Percentiles rank a stretch among this genome's conserved stretches.
phyloP scores from a whole-genome alignment of 2,888 invertebrate genomes.

The Notodonta dromedarius region DNA sequence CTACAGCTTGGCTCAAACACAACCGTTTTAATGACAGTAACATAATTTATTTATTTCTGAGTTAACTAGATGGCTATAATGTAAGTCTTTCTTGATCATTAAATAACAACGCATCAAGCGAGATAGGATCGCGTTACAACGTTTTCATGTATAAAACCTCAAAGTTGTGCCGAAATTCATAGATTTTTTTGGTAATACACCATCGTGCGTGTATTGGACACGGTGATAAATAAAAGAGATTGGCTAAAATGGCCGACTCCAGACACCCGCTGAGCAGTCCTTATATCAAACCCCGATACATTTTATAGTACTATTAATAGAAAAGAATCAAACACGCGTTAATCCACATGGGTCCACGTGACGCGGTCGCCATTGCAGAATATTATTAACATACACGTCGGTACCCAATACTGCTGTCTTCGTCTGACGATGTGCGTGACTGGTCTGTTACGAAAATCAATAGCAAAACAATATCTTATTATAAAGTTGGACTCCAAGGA shows the following conservation, averaged over 20 bases:
- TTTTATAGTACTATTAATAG: constrained; percentile 69
- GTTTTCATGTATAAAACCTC: not conserved
- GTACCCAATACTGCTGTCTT: constrained; percentile 47
- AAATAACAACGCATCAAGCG: no score
- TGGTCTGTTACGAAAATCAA: constrained; percentile 59
- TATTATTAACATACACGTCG: constrained; percentile 42
- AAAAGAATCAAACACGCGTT: constrained; percentile 69
- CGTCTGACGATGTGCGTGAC: constrained; percentile 54
- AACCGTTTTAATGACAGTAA: no score
- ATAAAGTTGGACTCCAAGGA: constrained; percentile 52
- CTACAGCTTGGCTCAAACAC: no score
- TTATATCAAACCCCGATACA: constrained; percentile 58
- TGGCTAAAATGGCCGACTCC: constrained; percentile 28
- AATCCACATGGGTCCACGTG: constrained; percentile 65
- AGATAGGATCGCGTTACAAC: no score
- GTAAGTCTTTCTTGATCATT: no score
- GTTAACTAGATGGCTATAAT: no score
- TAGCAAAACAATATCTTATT: constrained; percentile 55
- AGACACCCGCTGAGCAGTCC: constrained; percentile 67
- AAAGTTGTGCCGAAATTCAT: constrained; percentile 13
- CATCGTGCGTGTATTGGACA: constrained; percentile 30
- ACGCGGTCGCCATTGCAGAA: constrained; percentile 57
- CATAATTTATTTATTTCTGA: no score
- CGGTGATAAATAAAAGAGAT: constrained; percentile 22
- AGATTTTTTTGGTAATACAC: constrained; percentile 28